phyloP scores from a whole-genome alignment of 1,140 invertebrate genomes.

The Chionoecetes opilio region DNA sequence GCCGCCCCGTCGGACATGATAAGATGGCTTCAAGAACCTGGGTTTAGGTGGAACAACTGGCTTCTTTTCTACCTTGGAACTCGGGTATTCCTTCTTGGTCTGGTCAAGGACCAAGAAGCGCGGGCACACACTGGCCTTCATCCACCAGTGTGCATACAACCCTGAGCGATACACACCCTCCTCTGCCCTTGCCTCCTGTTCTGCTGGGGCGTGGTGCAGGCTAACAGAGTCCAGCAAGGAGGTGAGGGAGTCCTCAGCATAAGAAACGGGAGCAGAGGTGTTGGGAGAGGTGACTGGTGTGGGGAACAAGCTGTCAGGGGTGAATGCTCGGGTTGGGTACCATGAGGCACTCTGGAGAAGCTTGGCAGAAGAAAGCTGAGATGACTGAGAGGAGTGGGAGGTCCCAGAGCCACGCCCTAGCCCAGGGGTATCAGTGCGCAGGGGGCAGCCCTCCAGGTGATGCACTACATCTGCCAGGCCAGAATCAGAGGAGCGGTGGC shows the following conservation, averaged over 20 bases:
- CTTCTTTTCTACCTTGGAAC: constrained; percentile 64
- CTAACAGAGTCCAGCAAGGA: constrained; percentile 62
- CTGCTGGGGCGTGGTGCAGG: constrained; percentile 34
- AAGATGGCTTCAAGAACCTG: constrained; percentile 70
- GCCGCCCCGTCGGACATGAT: constrained; percentile 67
- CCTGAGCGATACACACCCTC: constrained; percentile 88
- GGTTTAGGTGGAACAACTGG: constrained; percentile 70
- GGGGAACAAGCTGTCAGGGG: constrained; percentile 69
- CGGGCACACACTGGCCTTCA: constrained; percentile 87
- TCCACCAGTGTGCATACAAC: constrained; percentile 95
- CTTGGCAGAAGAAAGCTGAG: constrained; percentile 60
- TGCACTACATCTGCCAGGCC: constrained; percentile 90
- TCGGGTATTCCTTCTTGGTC: constrained; percentile 53
- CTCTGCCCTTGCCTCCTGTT: constrained; percentile 33
- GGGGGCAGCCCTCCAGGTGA: constrained; percentile 72
- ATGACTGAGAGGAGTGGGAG: constrained; percentile 73
- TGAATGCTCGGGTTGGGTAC: constrained; percentile 64
- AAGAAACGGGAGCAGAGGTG: constrained; percentile 73
- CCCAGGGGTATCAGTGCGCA: constrained; percentile 67
- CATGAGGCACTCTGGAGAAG: constrained; percentile 59
- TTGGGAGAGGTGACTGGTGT: constrained; percentile 69
- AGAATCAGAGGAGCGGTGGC: constrained; percentile 89
- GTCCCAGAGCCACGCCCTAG: constrained; percentile 75
- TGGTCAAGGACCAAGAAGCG: constrained; percentile 55
- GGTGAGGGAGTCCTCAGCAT: constrained; percentile 67